phyloP scores from a whole-genome alignment of 2,888 invertebrate species.

The Dynastes grantii region DNA sequence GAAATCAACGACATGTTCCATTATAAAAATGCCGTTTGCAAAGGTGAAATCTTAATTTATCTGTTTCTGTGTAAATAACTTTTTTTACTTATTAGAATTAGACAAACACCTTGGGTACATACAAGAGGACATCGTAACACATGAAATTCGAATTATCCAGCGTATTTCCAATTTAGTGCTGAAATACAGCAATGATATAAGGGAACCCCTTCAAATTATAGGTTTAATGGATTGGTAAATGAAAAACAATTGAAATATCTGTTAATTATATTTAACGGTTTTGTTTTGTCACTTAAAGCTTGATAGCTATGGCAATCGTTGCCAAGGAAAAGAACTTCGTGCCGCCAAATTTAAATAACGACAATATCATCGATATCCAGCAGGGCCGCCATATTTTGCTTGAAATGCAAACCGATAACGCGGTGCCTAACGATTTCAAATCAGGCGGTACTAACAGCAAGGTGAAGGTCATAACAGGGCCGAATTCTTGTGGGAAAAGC shows the following conservation, averaged over 20 bases:
- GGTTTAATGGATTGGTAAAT: slow-evolving; percentile 66
- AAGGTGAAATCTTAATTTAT: slow-evolving; percentile 59
- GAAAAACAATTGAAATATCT: neutral
- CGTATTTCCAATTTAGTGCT: slow-evolving; percentile 65
- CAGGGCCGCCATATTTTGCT: slow-evolving; percentile 84
- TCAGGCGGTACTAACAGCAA: slow-evolving; percentile 73
- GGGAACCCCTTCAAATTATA: slow-evolving; percentile 64
- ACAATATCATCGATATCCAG: slow-evolving; percentile 65
- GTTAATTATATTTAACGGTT: slow-evolving; percentile 50
- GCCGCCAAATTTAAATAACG: slow-evolving; percentile 65
- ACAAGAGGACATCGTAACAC: slow-evolving; percentile 84
- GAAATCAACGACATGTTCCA: slow-evolving; percentile 64
- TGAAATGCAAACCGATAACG: slow-evolving; percentile 76
- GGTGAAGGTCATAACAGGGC: slow-evolving; percentile 89
- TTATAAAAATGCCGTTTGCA: slow-evolving; percentile 69
- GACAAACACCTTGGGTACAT: slow-evolving; percentile 86
- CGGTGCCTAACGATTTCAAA: slow-evolving; percentile 82
- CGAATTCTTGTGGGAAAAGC: slow-evolving; percentile 94
- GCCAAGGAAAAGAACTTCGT: slow-evolving; percentile 66
- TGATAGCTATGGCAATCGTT: slow-evolving; percentile 68
- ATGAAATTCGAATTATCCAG: slow-evolving; percentile 83
- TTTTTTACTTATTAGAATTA: slow-evolving; percentile 73
- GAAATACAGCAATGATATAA: slow-evolving; percentile 65
- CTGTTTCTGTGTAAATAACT: neutral
- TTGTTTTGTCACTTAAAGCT: slow-evolving; percentile 58